phyloP scores from a whole-genome alignment of 2,113 vertebrate species.

The Bufo gargarizans region DNA sequence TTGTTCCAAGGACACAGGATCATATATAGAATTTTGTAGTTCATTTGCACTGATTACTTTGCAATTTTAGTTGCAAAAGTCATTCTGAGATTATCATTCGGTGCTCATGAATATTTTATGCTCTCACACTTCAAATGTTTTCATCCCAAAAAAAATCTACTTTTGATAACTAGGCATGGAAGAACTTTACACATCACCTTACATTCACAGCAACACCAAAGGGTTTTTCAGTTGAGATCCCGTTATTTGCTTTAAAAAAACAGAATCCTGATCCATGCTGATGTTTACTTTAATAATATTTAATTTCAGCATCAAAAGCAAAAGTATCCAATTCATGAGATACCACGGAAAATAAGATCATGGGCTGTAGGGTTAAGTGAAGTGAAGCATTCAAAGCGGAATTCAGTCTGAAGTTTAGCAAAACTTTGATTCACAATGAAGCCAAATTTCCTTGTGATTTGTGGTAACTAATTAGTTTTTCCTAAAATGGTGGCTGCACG shows the following conservation, averaged over 20 bases:
- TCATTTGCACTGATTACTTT: background rate
- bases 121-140: background rate
- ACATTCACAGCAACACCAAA: background rate
- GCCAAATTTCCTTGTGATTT: too few relatives aligned
- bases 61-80: background rate
- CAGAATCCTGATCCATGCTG: background rate
- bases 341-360: too few relatives aligned
- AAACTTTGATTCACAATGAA: too few relatives aligned
- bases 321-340: too few relatives aligned
- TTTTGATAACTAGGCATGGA: background rate
- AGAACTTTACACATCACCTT: background rate
- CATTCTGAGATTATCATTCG: conserved; percentile 3
- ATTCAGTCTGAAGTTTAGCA: too few relatives aligned
- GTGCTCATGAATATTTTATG: background rate
- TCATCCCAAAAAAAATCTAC: background rate
- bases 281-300: too few relatives aligned
- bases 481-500: too few relatives aligned
- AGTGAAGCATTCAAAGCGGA: too few relatives aligned
- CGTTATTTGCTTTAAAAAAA: background rate
- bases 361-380: too few relatives aligned
- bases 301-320: too few relatives aligned
- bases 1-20: conserved; percentile 15
- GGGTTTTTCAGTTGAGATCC: background rate
- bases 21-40: background rate
- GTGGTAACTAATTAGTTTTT: too few relatives aligned